Evolutionary conservation across 2,797 vertebrate species (phyloP).

Genomic region (Silurus lanzhouensis): DNA sequence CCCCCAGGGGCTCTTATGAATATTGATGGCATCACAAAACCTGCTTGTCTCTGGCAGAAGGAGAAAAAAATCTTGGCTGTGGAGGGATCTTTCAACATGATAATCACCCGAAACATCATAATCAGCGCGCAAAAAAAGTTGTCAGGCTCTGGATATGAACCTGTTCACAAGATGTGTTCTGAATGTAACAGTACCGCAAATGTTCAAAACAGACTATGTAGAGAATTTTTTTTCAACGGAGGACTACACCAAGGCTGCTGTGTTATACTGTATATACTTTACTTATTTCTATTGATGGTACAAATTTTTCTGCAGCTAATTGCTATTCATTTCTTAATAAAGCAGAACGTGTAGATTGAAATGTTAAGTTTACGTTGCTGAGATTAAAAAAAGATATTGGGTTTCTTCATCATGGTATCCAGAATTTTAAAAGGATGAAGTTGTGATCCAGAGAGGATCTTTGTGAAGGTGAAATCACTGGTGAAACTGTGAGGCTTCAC

Average conservation of each 20-base stretch:
- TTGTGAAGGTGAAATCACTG: background rate
- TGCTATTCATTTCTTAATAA: background rate
- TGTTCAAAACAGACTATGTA: background rate
- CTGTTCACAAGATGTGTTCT: background rate
- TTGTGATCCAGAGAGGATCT: background rate
- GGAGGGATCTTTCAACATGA: background rate
- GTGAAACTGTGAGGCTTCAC: conserved; percentile 9
- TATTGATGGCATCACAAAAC: conserved; percentile 11
- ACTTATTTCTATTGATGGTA: background rate
- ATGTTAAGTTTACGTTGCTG: background rate
- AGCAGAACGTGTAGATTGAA: background rate
- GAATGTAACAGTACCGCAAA: background rate
- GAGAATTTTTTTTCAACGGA: background rate
- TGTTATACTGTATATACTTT: background rate
- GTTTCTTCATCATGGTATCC: background rate
- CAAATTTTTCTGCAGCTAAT: background rate
- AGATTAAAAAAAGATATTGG: background rate
- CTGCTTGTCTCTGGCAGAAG: conserved; percentile 11
- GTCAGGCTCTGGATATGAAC: background rate
- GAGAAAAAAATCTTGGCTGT: background rate
- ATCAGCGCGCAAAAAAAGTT: background rate
- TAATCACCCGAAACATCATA: background rate
- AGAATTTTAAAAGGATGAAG: background rate
- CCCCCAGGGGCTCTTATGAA: conserved; percentile 12
- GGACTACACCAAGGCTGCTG: background rate